These are phyloP conservation scores for Eptesicus fuscus DNA, from an alignment of 2,113 vertebrate species.

Conservation along the genomic window DNA sequence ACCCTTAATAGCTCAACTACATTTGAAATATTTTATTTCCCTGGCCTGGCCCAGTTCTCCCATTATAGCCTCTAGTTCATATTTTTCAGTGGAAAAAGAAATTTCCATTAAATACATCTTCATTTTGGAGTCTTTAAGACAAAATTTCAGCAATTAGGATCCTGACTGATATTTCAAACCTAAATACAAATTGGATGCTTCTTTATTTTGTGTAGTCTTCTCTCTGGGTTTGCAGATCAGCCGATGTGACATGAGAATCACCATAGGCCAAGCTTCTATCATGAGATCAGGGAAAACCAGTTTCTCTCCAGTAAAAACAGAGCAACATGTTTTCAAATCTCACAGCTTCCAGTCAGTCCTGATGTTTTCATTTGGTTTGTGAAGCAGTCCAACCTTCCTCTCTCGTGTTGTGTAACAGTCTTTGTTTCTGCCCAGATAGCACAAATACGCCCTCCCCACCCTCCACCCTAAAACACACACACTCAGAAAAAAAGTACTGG, in stretches of 20 bases:
- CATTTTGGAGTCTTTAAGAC: background rate
- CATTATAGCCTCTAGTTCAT: background rate
- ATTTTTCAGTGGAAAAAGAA: background rate
- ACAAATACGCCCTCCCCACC: slow-evolving; percentile 51
- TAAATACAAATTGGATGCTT: background rate
- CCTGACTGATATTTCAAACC: background rate
- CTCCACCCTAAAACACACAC: no score
- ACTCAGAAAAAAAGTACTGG: slow-evolving; percentile 19
- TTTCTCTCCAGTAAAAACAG: background rate
- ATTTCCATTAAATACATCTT: slow-evolving; percentile 28
- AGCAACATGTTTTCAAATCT: slow-evolving; percentile 24
- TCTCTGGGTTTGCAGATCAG: background rate
- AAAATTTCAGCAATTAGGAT: background rate
- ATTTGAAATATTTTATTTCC: background rate
- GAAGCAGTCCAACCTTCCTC: slow-evolving; percentile 30
- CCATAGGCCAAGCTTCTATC: background rate
- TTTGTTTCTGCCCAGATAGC: slow-evolving; percentile 69
- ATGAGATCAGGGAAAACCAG: slow-evolving; percentile 18
- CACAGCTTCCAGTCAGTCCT: slow-evolving; percentile 40
- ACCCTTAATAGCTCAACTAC: background rate
- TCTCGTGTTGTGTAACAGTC: slow-evolving; percentile 57
- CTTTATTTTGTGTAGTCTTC: background rate
- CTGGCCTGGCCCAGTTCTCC: background rate
- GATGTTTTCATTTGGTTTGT: slow-evolving; percentile 45
- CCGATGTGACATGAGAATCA: background rate